Evolutionary conservation across 2,797 vertebrate genomes (phyloP).

Genomic region (Schizothorax lantsangensis): DNA sequence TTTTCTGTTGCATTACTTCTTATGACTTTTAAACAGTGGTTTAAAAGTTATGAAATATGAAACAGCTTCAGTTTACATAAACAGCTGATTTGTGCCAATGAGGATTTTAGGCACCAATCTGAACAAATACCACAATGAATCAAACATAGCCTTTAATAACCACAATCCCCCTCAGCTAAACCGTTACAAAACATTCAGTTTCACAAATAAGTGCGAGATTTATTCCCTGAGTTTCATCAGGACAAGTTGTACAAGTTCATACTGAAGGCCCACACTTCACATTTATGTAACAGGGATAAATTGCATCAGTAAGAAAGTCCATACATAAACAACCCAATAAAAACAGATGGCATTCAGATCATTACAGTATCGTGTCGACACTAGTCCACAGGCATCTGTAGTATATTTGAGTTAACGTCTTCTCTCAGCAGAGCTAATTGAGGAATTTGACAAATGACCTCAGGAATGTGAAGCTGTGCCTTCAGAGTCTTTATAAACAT

Average conservation of each 20-base stretch:
- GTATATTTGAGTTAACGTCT: conserved; percentile 7
- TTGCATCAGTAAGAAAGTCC: not conserved
- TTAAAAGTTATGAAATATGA: not conserved
- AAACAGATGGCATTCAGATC: not conserved
- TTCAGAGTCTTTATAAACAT: conserved; percentile 50
- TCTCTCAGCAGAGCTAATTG: conserved; percentile 6
- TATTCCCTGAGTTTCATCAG: conserved; percentile 15
- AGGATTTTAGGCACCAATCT: not conserved
- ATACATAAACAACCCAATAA: not conserved
- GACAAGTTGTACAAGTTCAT: conserved; percentile 8
- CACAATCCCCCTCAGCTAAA: conserved; percentile 11
- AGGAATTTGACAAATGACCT: conserved; percentile 49
- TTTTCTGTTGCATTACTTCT: not conserved
- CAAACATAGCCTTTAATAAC: not conserved
- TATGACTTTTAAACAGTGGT: not conserved
- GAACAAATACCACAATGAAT: not conserved
- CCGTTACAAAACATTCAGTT: not conserved
- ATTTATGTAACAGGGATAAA: not conserved
- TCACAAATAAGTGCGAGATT: not conserved
- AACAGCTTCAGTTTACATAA: not conserved
- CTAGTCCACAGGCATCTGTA: conserved; percentile 19
- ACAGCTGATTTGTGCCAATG: not conserved
- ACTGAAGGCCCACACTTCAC: not conserved
- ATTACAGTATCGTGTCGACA: not conserved
- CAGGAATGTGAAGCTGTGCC: conserved; percentile 51